Evolutionary conservation across 2,888 invertebrate genomes (phyloP), one percentile per base, ranked within the genome.

Genomic region (Campaea margaritaria): DNA sequence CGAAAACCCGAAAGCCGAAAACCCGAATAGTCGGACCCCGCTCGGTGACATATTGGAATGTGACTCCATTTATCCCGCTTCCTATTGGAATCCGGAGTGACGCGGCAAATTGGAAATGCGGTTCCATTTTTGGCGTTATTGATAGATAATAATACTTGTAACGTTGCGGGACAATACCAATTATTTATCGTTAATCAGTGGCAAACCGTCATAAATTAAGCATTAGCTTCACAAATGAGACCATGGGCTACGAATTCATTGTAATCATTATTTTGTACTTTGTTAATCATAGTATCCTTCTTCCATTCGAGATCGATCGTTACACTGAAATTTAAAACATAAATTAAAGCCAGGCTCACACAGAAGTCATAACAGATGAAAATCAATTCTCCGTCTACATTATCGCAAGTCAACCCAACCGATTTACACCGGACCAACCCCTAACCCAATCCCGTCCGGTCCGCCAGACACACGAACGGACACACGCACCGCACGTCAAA

Each of bases 41-140:
- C 83, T 82, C 84, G 79, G 90, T 91, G 92, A 91, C 92, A 91
- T 91, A 92, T 92, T 88, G 92, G 92, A 89, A 91, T 91, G 91
- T 85, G 92, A 89, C 91, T 90, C 91, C 91, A 92, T 92, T 92
- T 91, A 91, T 92, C 85, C 86, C 86, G 85, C 83, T 90, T 91
- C 92, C 92, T 91, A 91, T 91, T 90, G 91, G 91, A 91, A 91
- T 92, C 91, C 92, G 91, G 91, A 88, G 89, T 91, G 91, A 91
- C 86, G 86, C 86, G 89, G 86, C 88, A 90, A 91, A 91, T 91
- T 91, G 91, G 88, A 91, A 89, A 91, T 87, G 88, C 86, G 89
- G 89, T 83, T 83, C 86, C 87, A 89, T 90, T 91, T 92, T 91
- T 88, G 88, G 82, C 75, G 83, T 83, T 89, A 89, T 89, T 86